These are phyloP conservation scores for Nansenia antarctica DNA, from an alignment of 2,113 vertebrate genomes.

Conservation along the genomic window DNA sequence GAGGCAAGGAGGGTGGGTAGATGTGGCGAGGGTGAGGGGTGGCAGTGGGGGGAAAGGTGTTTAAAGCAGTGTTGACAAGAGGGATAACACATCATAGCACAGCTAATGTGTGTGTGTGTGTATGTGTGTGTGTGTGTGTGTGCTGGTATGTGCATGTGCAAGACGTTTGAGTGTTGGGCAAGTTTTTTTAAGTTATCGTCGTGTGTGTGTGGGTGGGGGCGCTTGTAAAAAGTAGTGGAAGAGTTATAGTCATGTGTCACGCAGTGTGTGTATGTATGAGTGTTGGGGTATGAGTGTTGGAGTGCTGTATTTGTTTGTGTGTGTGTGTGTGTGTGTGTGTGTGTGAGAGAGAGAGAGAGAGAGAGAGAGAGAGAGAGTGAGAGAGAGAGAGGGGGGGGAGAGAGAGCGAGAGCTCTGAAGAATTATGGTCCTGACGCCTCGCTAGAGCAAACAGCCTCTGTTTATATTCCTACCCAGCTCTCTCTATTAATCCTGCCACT, in stretches of 20 bases:
- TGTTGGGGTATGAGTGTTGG: slow-evolving; percentile 17
- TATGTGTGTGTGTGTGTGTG: slow-evolving; percentile 29
- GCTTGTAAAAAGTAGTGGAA: slow-evolving; percentile 18
- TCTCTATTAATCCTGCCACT: slow-evolving; percentile 51
- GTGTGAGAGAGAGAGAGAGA: slow-evolving; percentile 38
- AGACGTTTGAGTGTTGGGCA: no score
- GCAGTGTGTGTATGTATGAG: slow-evolving; percentile 2
- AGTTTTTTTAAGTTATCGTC: no score
- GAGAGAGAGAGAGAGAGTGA: slow-evolving; percentile 39
- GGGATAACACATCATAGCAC: slow-evolving; percentile 53
- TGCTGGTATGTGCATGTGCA: no score
- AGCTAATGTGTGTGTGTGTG: slow-evolving; percentile 48
- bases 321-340: slow-evolving; percentile 21
- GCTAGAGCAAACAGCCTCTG: slow-evolving; percentile 60
- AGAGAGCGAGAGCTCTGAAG: slow-evolving; percentile 49
- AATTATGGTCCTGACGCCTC: slow-evolving; percentile 60
- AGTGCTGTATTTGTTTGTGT: not conserved
- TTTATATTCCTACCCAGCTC: slow-evolving; percentile 58
- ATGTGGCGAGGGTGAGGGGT: not conserved
- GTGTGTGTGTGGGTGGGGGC: slow-evolving; percentile 23
- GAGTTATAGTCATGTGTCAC: not conserved
- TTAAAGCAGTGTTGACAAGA: slow-evolving; percentile 55
- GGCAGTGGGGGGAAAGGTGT: slow-evolving; percentile 33
- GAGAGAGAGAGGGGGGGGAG: slow-evolving; percentile 29
- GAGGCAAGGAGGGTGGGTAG: not conserved